Conservation (phyloP, 2,888 invertebrate species). For the Drosophila birchii region DNA sequence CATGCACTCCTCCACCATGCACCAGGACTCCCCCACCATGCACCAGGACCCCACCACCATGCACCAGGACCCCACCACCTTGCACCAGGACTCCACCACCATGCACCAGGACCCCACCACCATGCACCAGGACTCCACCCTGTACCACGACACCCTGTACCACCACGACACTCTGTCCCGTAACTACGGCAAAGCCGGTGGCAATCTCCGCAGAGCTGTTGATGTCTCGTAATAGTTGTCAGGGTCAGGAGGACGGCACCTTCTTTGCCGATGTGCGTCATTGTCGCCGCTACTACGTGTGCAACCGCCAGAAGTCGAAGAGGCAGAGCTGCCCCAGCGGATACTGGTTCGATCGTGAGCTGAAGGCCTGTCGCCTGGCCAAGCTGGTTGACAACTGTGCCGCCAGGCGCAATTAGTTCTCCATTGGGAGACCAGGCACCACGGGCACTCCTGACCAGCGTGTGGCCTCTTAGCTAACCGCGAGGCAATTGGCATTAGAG, state of each 20-base stretch:
- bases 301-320: slow-evolving; percentile 33
- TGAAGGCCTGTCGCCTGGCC: slow-evolving; percentile 35
- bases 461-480: not conserved
- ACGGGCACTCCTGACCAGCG: slow-evolving; percentile 5
- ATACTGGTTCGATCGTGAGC: slow-evolving; percentile 54
- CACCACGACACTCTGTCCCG: not conserved
- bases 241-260: slow-evolving; percentile 42
- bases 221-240: slow-evolving; percentile 39
- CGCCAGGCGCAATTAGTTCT: slow-evolving; percentile 38
- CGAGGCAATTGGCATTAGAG: slow-evolving; percentile 1
- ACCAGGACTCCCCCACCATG: not conserved
- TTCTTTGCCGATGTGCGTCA: slow-evolving; percentile 45
- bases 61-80: not conserved
- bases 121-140: not conserved
- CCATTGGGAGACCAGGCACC: not conserved
- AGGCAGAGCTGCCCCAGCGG: slow-evolving; percentile 47
- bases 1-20: not conserved
- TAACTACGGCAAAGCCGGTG: not conserved
- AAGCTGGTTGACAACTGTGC: slow-evolving; percentile 51
- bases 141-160: not conserved
- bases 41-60: not conserved
- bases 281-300: slow-evolving; percentile 55
- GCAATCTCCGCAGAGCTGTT: not conserved
- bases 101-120: slow-evolving; percentile 5
- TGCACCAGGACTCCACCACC: not conserved